phyloP scores from a whole-genome alignment of 2,888 invertebrate genomes.

The Catonia carolina region DNA sequence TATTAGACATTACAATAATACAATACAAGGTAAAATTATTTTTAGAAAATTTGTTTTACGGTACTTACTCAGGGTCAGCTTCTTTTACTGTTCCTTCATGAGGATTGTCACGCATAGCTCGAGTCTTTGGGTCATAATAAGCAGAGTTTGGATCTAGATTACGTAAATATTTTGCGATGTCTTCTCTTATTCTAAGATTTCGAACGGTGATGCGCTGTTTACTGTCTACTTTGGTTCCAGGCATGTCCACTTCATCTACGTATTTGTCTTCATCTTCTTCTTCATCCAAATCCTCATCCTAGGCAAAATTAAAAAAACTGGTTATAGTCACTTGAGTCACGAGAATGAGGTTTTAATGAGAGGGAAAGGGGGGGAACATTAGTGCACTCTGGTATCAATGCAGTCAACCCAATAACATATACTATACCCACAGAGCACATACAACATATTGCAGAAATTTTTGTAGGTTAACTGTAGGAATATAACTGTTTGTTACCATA shows the following conservation, averaged over 20 bases:
- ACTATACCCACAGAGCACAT: too few species aligned
- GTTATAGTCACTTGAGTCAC: background rate
- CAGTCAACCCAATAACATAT: too few species aligned
- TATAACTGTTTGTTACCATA: too few species aligned
- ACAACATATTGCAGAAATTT: too few species aligned
- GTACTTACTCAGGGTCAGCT: constrained; percentile 54
- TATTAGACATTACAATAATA: too few species aligned
- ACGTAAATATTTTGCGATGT: constrained; percentile 95
- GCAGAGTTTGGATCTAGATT: constrained; percentile 97
- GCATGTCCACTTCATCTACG: constrained; percentile 94
- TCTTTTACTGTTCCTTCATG: constrained; percentile 51
- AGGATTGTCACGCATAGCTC: constrained; percentile 97
- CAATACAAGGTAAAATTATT: too few species aligned
- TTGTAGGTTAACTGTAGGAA: too few species aligned
- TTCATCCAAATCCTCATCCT: constrained; percentile 57
- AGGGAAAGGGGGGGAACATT: too few species aligned
- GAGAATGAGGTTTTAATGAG: background rate
- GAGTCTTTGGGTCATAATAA: constrained; percentile 97
- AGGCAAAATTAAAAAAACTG: background rate
- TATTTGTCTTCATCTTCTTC: constrained; percentile 90
- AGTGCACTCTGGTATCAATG: too few species aligned
- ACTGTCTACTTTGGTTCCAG: constrained; percentile 98
- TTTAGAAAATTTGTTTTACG: too few species aligned
- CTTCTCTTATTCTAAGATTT: constrained; percentile 95
- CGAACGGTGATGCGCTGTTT: constrained; percentile 98